These are phyloP conservation scores for Philaethria dido DNA, from an alignment of 2,888 invertebrate species.

Conservation along the genomic window DNA sequence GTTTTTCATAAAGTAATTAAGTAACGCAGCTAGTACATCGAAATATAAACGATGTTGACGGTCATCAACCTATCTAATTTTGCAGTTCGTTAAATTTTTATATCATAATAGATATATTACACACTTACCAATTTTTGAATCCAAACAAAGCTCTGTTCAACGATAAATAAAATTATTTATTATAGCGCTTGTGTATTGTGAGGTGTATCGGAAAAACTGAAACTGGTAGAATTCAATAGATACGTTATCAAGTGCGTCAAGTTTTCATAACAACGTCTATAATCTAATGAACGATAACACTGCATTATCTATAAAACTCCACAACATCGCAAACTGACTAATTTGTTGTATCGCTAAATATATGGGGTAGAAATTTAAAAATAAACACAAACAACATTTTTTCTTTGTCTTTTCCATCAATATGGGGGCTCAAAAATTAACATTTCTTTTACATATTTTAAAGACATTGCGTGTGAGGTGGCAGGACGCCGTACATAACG, in stretches of 20 bases:
- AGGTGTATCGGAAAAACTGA: conserved; percentile 50
- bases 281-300: conserved; percentile 50
- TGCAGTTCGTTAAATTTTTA: conserved; percentile 16
- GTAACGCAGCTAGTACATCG: not conserved
- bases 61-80: conserved; percentile 10
- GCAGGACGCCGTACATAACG: too few relatives aligned
- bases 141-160: conserved; percentile 2
- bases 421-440: too few relatives aligned
- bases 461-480: too few relatives aligned
- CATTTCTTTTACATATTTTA: too few relatives aligned
- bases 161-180: not conserved
- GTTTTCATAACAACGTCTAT: conserved; percentile 60
- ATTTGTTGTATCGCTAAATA: conserved; percentile 1
- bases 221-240: conserved; percentile 50
- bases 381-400: too few relatives aligned
- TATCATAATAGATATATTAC: conserved; percentile 1
- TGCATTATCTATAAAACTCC: conserved; percentile 32
- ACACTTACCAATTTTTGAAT: conserved; percentile 31
- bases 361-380: too few relatives aligned
- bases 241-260: conserved; percentile 61
- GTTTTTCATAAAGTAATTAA: not conserved
- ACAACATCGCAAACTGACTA: conserved; percentile 8
- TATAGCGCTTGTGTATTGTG: conserved; percentile 8
- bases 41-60: not conserved
- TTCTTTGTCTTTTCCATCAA: too few relatives aligned